Evolutionary conservation across 2,113 vertebrate genomes (phyloP), one percentile per base, ranked within the genome.

Genomic region (Hippocampus guttulatus): DNA sequence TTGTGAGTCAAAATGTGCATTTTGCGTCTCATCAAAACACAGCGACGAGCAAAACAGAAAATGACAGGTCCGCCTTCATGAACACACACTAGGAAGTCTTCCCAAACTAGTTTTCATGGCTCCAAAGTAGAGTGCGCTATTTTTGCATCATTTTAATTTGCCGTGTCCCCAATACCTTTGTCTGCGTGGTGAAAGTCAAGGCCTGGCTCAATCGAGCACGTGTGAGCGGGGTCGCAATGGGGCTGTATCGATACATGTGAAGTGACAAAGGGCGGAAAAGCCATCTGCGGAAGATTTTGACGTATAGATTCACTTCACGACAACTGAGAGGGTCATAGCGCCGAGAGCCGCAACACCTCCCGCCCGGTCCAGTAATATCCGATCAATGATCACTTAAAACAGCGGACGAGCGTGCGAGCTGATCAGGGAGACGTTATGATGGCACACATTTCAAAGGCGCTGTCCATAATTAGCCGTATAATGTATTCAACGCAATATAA

Each of bases 381-480:
- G 71, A 89, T 89, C 85, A 89, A 88, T 88, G 81, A 84, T 85
- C 79, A 88, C 83, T 87, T 84, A 27, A 84, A 80, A 80, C 77
- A 81, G 80, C 75, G 65, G 57, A 74, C 67, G 68, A 71, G 81
- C 62, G 68, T 62, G 62, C 75, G 73, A 57, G 54, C 23, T 57
- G 54, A 83, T 86, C 65, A 75, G 55, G 57, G 65, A 65, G 49
- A 83, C 12, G 25, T 70, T 73, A 75, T 45, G 67, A 67, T 47
- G 43, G 57, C 62, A 67, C 68, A 73, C 68, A 79, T 75, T 87
- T 85, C 75, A 75, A 65, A 83, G 78, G 81, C 80, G 81, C 68
- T 68, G 71, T 64, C 68, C 71, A 78, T 86, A 80, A 85, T 80
- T 78, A 85, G 52, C 69, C 77, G 74, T 68, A 69, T 67, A 84